Evolutionary conservation across 2,888 invertebrate species (phyloP), one percentile per base, ranked within the genome.

Genomic region (Agrotis puta): DNA sequence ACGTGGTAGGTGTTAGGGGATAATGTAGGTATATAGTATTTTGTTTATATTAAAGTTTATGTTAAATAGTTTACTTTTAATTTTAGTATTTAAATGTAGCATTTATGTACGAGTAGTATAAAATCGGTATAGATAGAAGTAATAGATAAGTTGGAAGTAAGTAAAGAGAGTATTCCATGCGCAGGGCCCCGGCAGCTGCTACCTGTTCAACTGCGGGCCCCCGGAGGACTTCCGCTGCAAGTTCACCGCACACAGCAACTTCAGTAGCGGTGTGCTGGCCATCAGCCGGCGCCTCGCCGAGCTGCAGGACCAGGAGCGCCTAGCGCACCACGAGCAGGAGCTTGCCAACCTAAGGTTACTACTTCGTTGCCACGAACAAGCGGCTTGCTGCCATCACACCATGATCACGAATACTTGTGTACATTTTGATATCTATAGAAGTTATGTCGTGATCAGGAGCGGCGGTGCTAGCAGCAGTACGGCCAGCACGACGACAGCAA

Each of bases 221-320:
- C 97, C 98, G 0, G 98, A 98, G 90, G 98, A 98, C 92, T 98
- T 99, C 94, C 98, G 98, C 88, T 99, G 99, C 95, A 98, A 98
- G 96, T 99, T 99, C 91, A 98, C 98, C 2, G 97, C 97, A 74
- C 99, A 99, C 92, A 97, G 97, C 64, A 98, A 98, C 95, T 99
- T 98, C 92, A 98, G 98, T 79, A 98, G 98, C 92, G 98, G 98
- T 61, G 98, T 98, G 83, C 95, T 98, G 82, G 97, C 97, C 64
- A 96, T 97, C 43, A 97, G 97, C 90, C 95, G 97, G 81, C 96
- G 92, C 74, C 94, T 97, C 65, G 97, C 97, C 69, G 97, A 97
- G 93, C 94, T 97, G 87, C 97, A 97, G 89, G 97, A 97, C 91
- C 97, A 97, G 91, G 97, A 98, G 87, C 97, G 97, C 77, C 97